Evolutionary conservation across 2,888 invertebrate genomes (phyloP).

Genomic region (Cyrtodaria siliqua): DNA sequence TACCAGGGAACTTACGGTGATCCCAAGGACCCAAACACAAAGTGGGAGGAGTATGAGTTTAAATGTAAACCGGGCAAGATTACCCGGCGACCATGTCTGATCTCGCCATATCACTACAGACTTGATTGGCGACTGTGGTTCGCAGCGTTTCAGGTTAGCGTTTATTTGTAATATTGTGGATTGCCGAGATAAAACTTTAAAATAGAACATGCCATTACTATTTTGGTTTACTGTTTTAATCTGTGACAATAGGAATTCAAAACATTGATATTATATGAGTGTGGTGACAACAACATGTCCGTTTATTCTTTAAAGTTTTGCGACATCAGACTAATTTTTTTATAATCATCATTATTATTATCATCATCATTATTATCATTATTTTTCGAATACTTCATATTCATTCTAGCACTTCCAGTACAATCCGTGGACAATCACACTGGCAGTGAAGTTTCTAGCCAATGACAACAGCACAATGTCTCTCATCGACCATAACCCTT

Average conservation of each 20-base stretch:
- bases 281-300: too few relatives aligned
- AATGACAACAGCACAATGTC: slow-evolving; percentile 82
- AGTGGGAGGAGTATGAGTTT: slow-evolving; percentile 86
- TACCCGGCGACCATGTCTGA: slow-evolving; percentile 84
- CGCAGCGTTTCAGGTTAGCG: slow-evolving; percentile 85
- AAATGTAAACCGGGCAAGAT: slow-evolving; percentile 86
- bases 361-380: too few relatives aligned
- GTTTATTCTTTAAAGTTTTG: too few relatives aligned
- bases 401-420: slow-evolving; percentile 83
- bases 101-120: slow-evolving; percentile 86
- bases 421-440: slow-evolving; percentile 85
- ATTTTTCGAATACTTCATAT: too few relatives aligned
- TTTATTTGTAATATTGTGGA: too few relatives aligned
- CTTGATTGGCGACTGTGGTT: slow-evolving; percentile 87
- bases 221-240: too few relatives aligned
- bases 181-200: background rate
- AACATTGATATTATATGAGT: too few relatives aligned
- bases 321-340: too few relatives aligned
- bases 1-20: slow-evolving; percentile 84
- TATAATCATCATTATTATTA: too few relatives aligned
- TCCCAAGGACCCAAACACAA: slow-evolving; percentile 74
- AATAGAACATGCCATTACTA: too few relatives aligned
- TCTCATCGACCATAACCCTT: slow-evolving; percentile 85
- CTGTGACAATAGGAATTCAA: too few relatives aligned
- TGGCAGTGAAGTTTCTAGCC: slow-evolving; percentile 84